Evolutionary conservation across 2,888 invertebrate genomes (phyloP), one percentile per base, ranked within the genome.

Genomic region (Anthophora plumipes): DNA sequence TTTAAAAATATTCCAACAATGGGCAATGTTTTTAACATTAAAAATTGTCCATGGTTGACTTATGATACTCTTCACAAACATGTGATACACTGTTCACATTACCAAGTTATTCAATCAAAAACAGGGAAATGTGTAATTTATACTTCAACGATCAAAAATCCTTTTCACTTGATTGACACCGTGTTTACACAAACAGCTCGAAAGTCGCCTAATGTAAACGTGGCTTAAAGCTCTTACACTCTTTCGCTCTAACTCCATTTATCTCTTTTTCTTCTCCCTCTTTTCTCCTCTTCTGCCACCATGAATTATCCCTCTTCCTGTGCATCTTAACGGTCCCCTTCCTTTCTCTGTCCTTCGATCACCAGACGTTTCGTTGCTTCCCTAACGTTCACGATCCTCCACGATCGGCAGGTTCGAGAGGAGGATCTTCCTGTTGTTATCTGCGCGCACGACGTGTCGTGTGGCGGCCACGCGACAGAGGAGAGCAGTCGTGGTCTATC

Each of bases 401-500:
- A 9, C 22, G 54, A 69, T 67, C 67, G 20, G 11, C 22, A 14
- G 25, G n/a, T 1, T 11, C 20, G 41, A 59, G 22, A 9, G n/a
- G 9, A 25, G 11, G 41, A 61, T 64, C 60, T 48, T 68, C 46
- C 72, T 43, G 43, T 63, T 25, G 67, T 79, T 86, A 85, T 75
- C 69, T 70, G n/a, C 14, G 17, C 17, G 67, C 31, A 54, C 63
- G 79, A 67, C 71, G 82, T 17, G 84, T 86, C 88, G 85, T 83
- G 86, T 86, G 87, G 78, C 83, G 43, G 89, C 89, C 90, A 91
- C 90, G 90, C 91, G 91, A 90, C 89, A 89, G 43, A 31, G n/a
- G n/a, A 63, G 54, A 79, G 69, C 48, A 55, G 55, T 67, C 70
- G 55, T 63, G 60, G 59, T 69, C 74, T 55, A 75, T 85, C 77